Percentiles rank a stretch among this genome's conserved stretches.
These are phyloP conservation scores for Nycticebus coucang DNA, from an alignment of 2,113 vertebrate genomes.

Conservation along the genomic window DNA sequence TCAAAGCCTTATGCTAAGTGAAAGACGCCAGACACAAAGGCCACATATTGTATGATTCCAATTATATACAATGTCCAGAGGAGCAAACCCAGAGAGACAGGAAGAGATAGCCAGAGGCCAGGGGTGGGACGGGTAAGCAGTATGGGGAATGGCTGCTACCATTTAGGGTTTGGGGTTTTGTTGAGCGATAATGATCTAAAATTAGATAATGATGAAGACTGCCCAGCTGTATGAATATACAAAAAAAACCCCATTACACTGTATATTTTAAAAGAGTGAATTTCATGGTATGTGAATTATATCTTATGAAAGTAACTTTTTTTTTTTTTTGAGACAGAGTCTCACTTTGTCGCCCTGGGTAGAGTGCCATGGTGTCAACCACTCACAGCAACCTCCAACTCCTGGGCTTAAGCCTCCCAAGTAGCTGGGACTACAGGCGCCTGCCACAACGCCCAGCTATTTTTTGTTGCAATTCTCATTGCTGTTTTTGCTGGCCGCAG, in stretches of 20 bases:
- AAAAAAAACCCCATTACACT: not conserved
- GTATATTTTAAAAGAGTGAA: not conserved
- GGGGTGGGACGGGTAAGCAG: too few species aligned
- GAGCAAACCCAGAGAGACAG: not conserved
- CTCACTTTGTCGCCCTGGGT: too few species aligned
- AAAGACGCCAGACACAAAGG: not conserved
- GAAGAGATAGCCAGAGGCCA: not conserved
- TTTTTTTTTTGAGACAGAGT: too few species aligned
- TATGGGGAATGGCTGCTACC: not conserved
- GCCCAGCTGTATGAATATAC: not conserved
- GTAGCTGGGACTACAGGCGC: too few species aligned
- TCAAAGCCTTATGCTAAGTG: not conserved
- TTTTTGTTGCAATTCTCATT: too few species aligned
- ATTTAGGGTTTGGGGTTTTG: accelerated
- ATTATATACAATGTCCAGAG: not conserved
- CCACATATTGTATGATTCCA: not conserved
- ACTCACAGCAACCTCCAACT: too few species aligned
- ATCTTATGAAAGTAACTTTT: not conserved
- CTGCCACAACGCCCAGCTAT: too few species aligned
- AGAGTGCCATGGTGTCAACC: too few species aligned
- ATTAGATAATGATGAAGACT: not conserved
- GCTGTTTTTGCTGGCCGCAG: too few species aligned
- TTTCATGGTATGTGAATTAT: slow-evolving; percentile 17
- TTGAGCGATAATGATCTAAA: not conserved
- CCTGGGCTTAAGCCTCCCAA: too few species aligned